Conservation (phyloP, 2,113 vertebrate species). For the Salvator merianae region DNA sequence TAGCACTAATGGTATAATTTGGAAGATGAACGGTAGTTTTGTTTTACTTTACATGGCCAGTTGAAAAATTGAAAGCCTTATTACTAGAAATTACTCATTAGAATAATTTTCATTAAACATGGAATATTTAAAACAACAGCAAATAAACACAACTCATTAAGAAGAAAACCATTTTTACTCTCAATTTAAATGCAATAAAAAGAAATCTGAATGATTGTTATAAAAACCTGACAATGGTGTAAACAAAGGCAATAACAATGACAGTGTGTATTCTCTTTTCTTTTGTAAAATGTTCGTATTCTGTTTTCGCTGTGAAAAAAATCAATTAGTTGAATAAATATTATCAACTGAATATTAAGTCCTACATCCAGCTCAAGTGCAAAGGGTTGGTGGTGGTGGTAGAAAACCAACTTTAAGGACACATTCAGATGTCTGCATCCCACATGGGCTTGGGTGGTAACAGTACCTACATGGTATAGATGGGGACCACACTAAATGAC, state of each 20-base stretch:
- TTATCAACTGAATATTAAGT: too few species aligned
- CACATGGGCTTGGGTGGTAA: too few species aligned
- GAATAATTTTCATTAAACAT: not conserved
- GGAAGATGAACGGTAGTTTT: not conserved
- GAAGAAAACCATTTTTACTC: not conserved
- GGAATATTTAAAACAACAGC: slow-evolving; percentile 23
- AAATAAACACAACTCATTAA: not conserved
- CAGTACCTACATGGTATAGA: too few species aligned
- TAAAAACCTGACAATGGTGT: not conserved
- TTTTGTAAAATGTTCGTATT: not conserved
- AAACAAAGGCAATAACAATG: not conserved
- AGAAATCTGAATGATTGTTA: not conserved
- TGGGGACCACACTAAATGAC: too few species aligned
- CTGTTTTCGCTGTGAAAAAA: not conserved
- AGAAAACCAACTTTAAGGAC: too few species aligned
- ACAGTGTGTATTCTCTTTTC: not conserved
- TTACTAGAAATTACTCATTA: slow-evolving; percentile 2
- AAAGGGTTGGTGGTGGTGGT: too few species aligned
- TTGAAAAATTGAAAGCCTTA: slow-evolving; percentile 3
- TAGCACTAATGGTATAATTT: not conserved
- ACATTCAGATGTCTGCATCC: too few species aligned
- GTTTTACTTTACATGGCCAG: not conserved
- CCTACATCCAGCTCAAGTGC: too few species aligned
- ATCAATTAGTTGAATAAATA: too few species aligned
- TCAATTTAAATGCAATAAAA: not conserved